Conservation (phyloP, 2,888 invertebrate species). For the Cephus spinipes region DNA sequence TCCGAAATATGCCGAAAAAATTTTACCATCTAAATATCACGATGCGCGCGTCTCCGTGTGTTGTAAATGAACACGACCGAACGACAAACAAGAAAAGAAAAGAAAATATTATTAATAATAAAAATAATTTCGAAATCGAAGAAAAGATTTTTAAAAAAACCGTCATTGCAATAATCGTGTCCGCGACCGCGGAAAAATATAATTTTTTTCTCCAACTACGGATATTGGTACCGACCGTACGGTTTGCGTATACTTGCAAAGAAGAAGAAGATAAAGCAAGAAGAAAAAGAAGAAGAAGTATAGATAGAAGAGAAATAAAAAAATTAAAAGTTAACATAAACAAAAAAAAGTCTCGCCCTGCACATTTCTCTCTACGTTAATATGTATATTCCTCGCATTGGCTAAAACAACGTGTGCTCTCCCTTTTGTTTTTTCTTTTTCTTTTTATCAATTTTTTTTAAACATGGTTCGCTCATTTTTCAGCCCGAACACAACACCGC, state of each 20-base stretch:
- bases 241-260: conserved; percentile 18
- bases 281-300: conserved; percentile 28
- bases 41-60: conserved; percentile 37
- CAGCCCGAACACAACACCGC: neutral
- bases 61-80: conserved; percentile 39
- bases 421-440: too few relatives aligned
- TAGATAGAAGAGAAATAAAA: conserved; percentile 18
- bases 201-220: neutral
- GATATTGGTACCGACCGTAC: neutral
- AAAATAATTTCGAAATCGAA: neutral
- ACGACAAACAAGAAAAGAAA: conserved; percentile 7
- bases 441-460: conserved; percentile 18
- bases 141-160: neutral
- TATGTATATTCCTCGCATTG: neutral
- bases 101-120: neutral
- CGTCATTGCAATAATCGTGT: neutral
- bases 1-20: conserved; percentile 30
- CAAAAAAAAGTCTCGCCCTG: conserved; percentile 26
- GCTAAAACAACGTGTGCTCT: too few relatives aligned
- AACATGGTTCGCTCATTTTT: conserved; percentile 22
- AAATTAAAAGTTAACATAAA: conserved; percentile 27
- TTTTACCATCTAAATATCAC: conserved; percentile 63
- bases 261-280: conserved; percentile 22
- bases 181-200: neutral
- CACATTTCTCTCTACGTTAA: conserved; percentile 14